These are phyloP conservation scores for Hedya salicella DNA, from an alignment of 2,888 invertebrate genomes.

Conservation along the genomic window DNA sequence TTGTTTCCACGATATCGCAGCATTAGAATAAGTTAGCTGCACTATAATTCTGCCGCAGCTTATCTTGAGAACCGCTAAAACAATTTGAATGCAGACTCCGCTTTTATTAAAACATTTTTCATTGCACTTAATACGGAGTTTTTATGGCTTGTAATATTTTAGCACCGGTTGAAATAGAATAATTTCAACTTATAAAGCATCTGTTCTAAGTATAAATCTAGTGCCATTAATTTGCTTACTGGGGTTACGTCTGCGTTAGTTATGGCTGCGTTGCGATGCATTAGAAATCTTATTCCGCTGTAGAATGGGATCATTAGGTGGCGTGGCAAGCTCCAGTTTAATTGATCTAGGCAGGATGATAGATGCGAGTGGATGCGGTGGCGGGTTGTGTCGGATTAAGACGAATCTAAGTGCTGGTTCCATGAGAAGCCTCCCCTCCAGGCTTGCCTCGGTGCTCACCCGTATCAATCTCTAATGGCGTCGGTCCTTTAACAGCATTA, in stretches of 20 bases:
- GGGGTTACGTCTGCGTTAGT: conserved; percentile 32
- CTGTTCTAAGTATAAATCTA: conserved; percentile 35
- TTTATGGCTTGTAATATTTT: conserved; percentile 37
- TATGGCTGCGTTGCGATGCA: conserved; percentile 45
- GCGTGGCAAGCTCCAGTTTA: conserved; percentile 60
- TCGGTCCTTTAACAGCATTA: conserved; percentile 32
- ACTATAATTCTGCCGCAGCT: conserved; percentile 40
- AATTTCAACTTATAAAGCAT: conserved; percentile 27
- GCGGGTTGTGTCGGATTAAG: conserved; percentile 62
- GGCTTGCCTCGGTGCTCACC: conserved; percentile 47
- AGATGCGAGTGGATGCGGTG: conserved; percentile 59
- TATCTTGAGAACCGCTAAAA: conserved; percentile 39
- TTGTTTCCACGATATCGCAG: conserved; percentile 36
- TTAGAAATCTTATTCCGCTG: conserved; percentile 52
- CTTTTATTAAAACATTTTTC: conserved; percentile 42
- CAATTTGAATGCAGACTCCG: conserved; percentile 40
- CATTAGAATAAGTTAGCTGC: conserved; percentile 42
- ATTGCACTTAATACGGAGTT: conserved; percentile 26
- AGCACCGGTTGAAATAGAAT: conserved; percentile 28
- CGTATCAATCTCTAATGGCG: conserved; percentile 48
- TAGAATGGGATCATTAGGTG: conserved; percentile 53
- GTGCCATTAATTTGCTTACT: conserved; percentile 29
- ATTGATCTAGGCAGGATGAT: conserved; percentile 71
- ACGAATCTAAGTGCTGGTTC: conserved; percentile 61
- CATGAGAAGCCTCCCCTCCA: conserved; percentile 53